These are phyloP conservation scores for Lemur catta DNA, from an alignment of 2,797 vertebrate species.

Conservation along the genomic window DNA sequence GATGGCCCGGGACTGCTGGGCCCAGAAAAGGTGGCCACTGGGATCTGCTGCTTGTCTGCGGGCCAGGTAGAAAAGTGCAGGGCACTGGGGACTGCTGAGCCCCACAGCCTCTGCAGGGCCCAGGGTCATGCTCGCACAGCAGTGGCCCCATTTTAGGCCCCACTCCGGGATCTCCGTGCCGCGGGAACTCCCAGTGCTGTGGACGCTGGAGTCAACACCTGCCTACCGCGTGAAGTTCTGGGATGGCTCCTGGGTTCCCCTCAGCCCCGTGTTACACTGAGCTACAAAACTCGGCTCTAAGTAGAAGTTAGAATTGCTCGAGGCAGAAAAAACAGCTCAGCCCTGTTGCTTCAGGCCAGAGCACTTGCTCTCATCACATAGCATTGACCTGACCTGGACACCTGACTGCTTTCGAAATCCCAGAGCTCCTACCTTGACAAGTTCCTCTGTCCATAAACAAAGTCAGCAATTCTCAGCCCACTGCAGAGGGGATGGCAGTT, in stretches of 20 bases:
- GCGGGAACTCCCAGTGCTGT: neutral
- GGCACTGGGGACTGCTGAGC: neutral
- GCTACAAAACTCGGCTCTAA: neutral
- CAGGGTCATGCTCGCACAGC: neutral
- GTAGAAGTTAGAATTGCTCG: neutral
- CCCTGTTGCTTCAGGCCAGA: neutral
- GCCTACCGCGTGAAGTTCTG: neutral
- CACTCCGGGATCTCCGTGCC: neutral
- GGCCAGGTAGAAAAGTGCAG: neutral
- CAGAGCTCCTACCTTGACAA: neutral
- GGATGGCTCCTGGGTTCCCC: too few relatives aligned
- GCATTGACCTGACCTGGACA: neutral
- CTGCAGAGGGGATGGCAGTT: neutral
- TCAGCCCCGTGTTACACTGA: neutral
- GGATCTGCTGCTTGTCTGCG: neutral
- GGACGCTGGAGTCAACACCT: too few relatives aligned
- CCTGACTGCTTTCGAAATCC: neutral
- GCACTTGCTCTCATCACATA: neutral
- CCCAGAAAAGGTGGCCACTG: neutral
- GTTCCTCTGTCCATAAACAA: neutral
- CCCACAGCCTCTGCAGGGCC: too few relatives aligned
- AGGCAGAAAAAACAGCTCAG: neutral
- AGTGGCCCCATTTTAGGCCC: too few relatives aligned
- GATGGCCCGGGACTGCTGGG: neutral
- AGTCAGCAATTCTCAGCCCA: neutral